Base-by-base conservation (phyloP, 2,797 vertebrate genomes). In the Phalanger gymnotis region DNA sequence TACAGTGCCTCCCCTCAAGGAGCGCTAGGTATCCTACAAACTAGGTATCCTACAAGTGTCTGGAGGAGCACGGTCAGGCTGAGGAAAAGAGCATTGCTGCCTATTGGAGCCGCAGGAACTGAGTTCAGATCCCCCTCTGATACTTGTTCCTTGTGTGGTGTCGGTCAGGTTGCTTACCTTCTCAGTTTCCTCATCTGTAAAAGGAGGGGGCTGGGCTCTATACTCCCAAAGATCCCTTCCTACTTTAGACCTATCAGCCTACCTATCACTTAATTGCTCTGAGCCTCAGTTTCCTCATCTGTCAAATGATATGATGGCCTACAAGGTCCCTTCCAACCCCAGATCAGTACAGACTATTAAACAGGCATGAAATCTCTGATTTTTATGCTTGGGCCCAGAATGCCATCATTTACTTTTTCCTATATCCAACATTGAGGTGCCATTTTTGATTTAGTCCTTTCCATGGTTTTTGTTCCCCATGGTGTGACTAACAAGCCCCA, bases 401-500 rank as follows among this genome's bases (percentile, higher is more conserved):
- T 19, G 34, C 34, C 22, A 0, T 16, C n/a, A 13, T 12, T 40
- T 19, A 16, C 61, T 40, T 22, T 40, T 73, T 73, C 57, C 61
- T 19, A 2, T 97, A 53, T 66, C 22, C 55, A 55, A 55, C 98
- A 96, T 96, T 98, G 98, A 98, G 97, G 98, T 98, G 95, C 97
- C 95, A 92, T 98, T 98, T 73, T 98, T 98, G 97, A 98, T 98
- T 98, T 98, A 97, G 97, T 98, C 97, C 97, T 98, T 97, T 97
- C 98, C 98, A 98, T 98, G 97, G 53, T 98, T 98, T 98, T 97
- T 98, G 98, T 98, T 98, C 98, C 98, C 98, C 98, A 98, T 97
- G 98, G 98, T 98, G 97, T 98, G 98, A 98, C 98, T 98, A 98
- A 98, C 98, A 98, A 98, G 97, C 98, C 98, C 98, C 98, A 98